These are phyloP conservation scores for Palythoa grandiflora DNA, from an alignment of 92 coral and sea anemone genomes.

Conservation along the genomic window DNA sequence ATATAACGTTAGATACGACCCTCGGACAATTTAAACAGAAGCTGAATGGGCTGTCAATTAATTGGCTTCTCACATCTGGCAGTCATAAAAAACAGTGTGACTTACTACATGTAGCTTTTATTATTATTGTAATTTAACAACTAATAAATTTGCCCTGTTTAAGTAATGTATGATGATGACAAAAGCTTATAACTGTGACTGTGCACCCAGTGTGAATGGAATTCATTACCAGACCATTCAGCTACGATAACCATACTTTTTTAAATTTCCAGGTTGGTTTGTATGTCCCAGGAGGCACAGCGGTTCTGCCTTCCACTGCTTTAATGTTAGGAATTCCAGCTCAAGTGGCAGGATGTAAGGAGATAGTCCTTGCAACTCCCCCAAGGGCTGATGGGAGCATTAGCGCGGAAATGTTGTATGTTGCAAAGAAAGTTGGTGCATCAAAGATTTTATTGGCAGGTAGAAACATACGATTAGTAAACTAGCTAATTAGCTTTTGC, in stretches of 20 bases:
- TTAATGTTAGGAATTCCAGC: slow-evolving; percentile 71
- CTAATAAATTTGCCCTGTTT: too few relatives aligned
- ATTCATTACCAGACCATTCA: too few relatives aligned
- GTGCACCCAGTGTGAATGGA: too few relatives aligned
- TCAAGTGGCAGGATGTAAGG: slow-evolving; percentile 61
- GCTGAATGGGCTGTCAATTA: too few relatives aligned
- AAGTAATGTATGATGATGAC: too few relatives aligned
- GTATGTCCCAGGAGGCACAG: slow-evolving; percentile 70
- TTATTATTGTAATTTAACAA: too few relatives aligned
- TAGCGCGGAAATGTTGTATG: slow-evolving; percentile 53
- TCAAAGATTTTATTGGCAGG: slow-evolving; percentile 67
- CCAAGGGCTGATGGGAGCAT: slow-evolving; percentile 65
- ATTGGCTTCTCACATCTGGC: too few relatives aligned
- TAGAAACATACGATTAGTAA: not conserved
- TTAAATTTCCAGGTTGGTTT: slow-evolving; percentile 41
- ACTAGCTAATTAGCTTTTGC: not conserved
- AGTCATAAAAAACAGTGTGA: too few relatives aligned
- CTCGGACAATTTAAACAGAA: too few relatives aligned
- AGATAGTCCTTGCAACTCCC: slow-evolving; percentile 63
- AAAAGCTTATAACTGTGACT: too few relatives aligned
- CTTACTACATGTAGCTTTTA: too few relatives aligned
- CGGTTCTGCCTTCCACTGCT: slow-evolving; percentile 67
- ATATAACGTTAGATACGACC: too few relatives aligned
- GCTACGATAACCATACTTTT: not conserved
- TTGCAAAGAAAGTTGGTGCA: slow-evolving; percentile 64